Evolutionary conservation across 2,113 vertebrate species (phyloP).

Genomic region (Brienomyrus longianalis): DNA sequence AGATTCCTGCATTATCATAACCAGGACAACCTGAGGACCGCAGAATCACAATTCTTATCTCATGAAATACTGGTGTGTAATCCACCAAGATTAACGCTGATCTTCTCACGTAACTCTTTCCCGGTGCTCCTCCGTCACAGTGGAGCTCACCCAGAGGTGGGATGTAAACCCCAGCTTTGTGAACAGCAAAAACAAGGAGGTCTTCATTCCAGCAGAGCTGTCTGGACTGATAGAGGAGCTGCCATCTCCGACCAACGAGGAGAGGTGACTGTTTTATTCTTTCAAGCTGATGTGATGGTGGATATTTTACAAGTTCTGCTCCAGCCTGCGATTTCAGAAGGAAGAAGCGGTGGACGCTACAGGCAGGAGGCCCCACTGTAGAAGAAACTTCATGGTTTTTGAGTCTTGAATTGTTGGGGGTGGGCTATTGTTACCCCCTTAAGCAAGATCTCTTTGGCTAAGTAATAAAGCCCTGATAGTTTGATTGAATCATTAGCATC

Average conservation of each 20-base stretch:
- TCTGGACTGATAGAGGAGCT: constrained; percentile 54
- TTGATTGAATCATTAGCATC: neutral
- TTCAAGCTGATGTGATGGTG: neutral
- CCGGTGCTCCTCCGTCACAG: constrained; percentile 56
- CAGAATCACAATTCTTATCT: neutral
- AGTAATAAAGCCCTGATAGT: neutral
- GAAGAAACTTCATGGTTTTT: neutral
- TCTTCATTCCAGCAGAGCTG: constrained; percentile 60
- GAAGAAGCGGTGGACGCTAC: neutral
- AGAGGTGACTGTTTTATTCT: constrained; percentile 56
- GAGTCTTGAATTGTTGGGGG: neutral
- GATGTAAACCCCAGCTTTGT: constrained; percentile 62
- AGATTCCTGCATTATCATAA: neutral
- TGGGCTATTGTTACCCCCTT: neutral
- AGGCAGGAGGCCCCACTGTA: neutral
- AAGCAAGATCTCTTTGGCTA: neutral
- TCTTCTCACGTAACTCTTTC: neutral
- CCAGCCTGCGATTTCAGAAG: neutral
- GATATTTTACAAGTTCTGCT: neutral
- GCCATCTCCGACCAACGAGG: constrained; percentile 28
- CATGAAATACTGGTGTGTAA: neutral
- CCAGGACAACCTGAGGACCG: neutral
- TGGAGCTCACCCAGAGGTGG: constrained; percentile 60
- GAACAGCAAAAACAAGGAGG: constrained; percentile 67
- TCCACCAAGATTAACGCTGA: neutral